These are phyloP conservation scores for Amphiduros pacificus DNA, from an alignment of 2,888 invertebrate genomes.

Conservation along the genomic window DNA sequence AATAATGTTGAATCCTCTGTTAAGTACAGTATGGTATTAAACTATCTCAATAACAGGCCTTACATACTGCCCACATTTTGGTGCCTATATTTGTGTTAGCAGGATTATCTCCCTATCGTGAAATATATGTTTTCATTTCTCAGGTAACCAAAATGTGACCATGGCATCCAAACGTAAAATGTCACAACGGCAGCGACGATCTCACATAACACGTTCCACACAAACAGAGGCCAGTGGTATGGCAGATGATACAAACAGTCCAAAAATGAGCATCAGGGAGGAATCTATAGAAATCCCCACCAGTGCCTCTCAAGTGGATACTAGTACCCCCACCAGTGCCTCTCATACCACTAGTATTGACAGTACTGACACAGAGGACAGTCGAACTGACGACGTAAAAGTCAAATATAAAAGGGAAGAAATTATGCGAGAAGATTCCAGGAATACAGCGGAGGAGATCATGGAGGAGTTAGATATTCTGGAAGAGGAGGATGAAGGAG, in stretches of 20 bases:
- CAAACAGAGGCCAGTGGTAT: slow-evolving; percentile 35
- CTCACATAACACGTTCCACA: slow-evolving; percentile 40
- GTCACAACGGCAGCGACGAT: slow-evolving; percentile 45
- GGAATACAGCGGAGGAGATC: background rate
- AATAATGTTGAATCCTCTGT: too few species aligned
- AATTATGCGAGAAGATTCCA: background rate
- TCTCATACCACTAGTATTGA: background rate
- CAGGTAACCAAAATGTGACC: slow-evolving; percentile 39
- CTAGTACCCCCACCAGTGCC: background rate
- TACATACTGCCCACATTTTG: too few species aligned
- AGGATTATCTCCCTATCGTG: too few species aligned
- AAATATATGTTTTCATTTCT: too few species aligned
- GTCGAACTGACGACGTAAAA: background rate
- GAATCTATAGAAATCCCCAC: slow-evolving; percentile 25
- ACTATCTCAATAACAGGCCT: too few species aligned
- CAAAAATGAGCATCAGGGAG: slow-evolving; percentile 18
- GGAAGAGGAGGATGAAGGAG: too few species aligned
- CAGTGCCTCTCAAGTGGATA: background rate
- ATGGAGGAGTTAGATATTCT: too few species aligned
- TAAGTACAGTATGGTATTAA: too few species aligned
- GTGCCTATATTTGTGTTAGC: too few species aligned
- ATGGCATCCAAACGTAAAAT: slow-evolving; percentile 53
- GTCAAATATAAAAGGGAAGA: too few species aligned
- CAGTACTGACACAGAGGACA: background rate
- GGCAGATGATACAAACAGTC: background rate